phyloP scores from a whole-genome alignment of 2,797 vertebrate genomes.

The Schizopygopsis malacanthus region DNA sequence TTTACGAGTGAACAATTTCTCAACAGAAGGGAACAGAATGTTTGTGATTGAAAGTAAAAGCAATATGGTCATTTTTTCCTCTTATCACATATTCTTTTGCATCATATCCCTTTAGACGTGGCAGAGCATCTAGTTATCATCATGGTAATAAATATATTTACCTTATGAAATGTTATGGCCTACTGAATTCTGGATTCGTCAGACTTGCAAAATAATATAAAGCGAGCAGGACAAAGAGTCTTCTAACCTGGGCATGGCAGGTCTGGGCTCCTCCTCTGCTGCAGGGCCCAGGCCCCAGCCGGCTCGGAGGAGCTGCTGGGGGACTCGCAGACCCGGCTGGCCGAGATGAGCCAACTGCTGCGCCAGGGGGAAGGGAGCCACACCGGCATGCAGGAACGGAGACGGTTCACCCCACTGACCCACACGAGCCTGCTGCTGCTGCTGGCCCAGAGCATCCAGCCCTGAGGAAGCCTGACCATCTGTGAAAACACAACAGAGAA shows the following conservation, averaged over 20 bases:
- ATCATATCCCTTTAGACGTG: neutral
- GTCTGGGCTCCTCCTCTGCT: slow-evolving; percentile 87
- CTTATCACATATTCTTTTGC: neutral
- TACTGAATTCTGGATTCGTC: neutral
- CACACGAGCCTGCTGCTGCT: slow-evolving; percentile 83
- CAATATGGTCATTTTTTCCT: neutral
- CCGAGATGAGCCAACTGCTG: slow-evolving; percentile 90
- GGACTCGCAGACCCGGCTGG: slow-evolving; percentile 88
- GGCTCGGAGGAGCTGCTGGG: slow-evolving; percentile 86
- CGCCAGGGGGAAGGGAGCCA: slow-evolving; percentile 85
- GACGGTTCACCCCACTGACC: slow-evolving; percentile 93
- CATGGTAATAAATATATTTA: neutral
- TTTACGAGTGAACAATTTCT: neutral
- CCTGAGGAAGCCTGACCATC: slow-evolving; percentile 89
- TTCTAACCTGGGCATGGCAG: slow-evolving; percentile 86
- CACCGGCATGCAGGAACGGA: slow-evolving; percentile 86
- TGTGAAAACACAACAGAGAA: slow-evolving; percentile 64
- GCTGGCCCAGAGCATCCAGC: slow-evolving; percentile 90
- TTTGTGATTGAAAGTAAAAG: neutral
- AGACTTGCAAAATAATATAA: neutral
- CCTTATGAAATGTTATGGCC: neutral
- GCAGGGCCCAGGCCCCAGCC: slow-evolving; percentile 90
- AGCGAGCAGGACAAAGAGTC: neutral
- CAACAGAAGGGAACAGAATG: neutral
- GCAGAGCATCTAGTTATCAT: neutral